Evolutionary conservation across 2,113 vertebrate species (phyloP).

Genomic region (Zapus hudsonius): DNA sequence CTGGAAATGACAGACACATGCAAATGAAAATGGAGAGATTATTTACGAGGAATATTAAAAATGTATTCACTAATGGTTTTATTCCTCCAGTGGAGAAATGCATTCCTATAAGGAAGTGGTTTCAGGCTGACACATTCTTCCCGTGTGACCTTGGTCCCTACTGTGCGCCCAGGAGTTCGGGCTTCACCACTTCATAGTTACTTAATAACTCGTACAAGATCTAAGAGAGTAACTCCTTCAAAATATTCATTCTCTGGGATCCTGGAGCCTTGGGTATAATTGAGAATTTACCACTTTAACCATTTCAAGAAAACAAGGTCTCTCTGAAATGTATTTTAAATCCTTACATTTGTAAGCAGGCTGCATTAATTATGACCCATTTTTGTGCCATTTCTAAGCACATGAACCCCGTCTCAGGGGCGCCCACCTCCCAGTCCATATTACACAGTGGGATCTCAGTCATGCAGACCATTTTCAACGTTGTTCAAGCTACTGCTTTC

Average conservation of each 20-base stretch:
- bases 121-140: neutral
- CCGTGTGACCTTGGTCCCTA: neutral
- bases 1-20: neutral
- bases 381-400: neutral
- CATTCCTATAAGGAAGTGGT: neutral
- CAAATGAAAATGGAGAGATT: slow-evolving; percentile 17
- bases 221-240: neutral
- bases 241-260: neutral
- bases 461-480: neutral
- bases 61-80: neutral
- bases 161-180: neutral
- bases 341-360: neutral
- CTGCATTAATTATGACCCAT: neutral
- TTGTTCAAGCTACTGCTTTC: neutral
- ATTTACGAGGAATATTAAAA: neutral
- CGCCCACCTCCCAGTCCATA: too few species aligned
- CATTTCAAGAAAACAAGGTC: neutral
- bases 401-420: neutral
- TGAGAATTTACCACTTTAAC: neutral
- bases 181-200: too few species aligned
- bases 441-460: neutral
- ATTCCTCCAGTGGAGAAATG: neutral
- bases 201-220: neutral
- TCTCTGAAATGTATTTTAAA: neutral
- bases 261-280: neutral